Percentiles rank a stretch among this genome's conserved stretches.
phyloP scores from a whole-genome alignment of 53 echinoderm and acorn worm species.

The Paracentrotus lividus region DNA sequence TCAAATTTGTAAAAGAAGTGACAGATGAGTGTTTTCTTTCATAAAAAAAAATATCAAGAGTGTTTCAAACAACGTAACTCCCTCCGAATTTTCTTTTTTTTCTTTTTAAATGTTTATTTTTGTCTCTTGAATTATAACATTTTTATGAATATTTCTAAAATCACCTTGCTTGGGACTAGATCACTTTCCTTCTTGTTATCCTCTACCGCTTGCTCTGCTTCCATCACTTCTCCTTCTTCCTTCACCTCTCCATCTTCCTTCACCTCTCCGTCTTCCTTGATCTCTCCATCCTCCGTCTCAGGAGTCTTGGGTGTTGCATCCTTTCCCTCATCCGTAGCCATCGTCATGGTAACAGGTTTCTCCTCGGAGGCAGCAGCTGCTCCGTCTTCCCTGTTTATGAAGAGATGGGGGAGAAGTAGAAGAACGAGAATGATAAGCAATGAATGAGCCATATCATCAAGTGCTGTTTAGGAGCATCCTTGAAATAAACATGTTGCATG shows the following conservation, averaged over 20 bases:
- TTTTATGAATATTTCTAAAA: background rate
- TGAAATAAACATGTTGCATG: background rate
- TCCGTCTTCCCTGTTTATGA: conserved; percentile 59
- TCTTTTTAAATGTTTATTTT: background rate
- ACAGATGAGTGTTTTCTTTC: background rate
- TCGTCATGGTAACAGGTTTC: background rate
- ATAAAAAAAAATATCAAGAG: background rate
- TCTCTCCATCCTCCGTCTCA: conserved; percentile 64
- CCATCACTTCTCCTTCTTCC: conserved; percentile 56
- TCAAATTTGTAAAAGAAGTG: background rate
- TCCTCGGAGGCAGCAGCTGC: background rate
- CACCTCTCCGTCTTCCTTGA: conserved; percentile 64
- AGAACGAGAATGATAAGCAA: background rate
- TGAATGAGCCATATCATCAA: background rate
- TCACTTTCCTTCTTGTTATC: conserved; percentile 4
- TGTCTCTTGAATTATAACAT: background rate
- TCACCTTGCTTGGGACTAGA: background rate
- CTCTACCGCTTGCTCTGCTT: conserved; percentile 38
- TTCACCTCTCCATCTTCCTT: conserved; percentile 61
- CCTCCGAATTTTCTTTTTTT: too few species aligned
- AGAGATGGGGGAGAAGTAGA: background rate
- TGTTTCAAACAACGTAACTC: too few species aligned
- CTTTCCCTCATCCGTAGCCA: conserved; percentile 48
- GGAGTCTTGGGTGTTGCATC: conserved; percentile 46
- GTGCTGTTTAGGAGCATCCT: background rate